phyloP scores from a whole-genome alignment of 2,888 invertebrate species.

The Ophraella communa region DNA sequence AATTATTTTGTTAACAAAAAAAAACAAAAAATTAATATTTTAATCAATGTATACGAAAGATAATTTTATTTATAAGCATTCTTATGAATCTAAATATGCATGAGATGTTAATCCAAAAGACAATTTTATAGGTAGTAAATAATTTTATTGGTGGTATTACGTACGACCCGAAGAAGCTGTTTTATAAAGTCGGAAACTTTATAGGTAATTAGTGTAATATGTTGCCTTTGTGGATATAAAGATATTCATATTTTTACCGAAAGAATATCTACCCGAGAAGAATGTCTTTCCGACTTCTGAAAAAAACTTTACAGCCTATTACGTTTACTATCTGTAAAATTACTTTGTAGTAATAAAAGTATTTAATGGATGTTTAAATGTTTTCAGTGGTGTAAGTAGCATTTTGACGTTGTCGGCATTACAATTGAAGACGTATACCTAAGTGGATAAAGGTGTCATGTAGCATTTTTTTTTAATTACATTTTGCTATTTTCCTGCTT shows the following conservation, averaged over 20 bases:
- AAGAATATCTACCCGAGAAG: neutral
- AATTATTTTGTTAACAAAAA: too few species aligned
- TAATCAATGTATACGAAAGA: too few species aligned
- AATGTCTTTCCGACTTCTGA: neutral
- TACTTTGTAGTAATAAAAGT: neutral
- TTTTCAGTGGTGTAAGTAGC: neutral
- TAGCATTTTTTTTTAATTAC: too few species aligned
- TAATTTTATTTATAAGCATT: too few species aligned
- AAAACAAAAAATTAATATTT: too few species aligned
- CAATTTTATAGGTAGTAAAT: slow-evolving; percentile 27
- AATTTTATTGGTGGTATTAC: slow-evolving; percentile 22
- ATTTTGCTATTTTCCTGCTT: too few species aligned
- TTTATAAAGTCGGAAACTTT: slow-evolving; percentile 2
- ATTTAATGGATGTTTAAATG: neutral
- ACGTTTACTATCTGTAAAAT: neutral
- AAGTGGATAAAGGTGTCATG: too few species aligned
- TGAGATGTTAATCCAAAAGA: slow-evolving; percentile 22
- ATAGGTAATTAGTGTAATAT: slow-evolving; percentile 1
- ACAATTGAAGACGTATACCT: too few species aligned
- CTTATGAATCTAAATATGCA: slow-evolving; percentile 24
- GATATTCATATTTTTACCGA: neutral
- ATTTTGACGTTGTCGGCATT: neutral
- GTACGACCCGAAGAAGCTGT: slow-evolving; percentile 4
- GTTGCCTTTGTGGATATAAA: neutral
- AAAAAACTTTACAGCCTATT: neutral